Conservation (phyloP, 2,797 vertebrate species). For the Anguilla pacifica region DNA sequence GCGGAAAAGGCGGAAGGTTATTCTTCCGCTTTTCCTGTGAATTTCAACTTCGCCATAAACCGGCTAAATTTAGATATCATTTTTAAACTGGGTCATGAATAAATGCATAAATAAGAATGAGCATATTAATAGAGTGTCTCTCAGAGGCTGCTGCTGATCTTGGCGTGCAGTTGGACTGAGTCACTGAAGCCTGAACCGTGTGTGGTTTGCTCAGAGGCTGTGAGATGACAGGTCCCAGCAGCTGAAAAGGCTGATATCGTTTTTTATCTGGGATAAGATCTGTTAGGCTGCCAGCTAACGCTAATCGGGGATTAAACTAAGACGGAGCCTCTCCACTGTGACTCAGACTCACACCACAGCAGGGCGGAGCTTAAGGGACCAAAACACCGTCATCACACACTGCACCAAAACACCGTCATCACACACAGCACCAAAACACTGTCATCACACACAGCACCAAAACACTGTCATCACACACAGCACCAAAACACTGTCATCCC, state of each 20-base stretch:
- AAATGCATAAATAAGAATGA: constrained; percentile 6
- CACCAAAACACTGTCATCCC: too few species aligned
- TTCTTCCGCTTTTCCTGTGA: not conserved
- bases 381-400: not conserved
- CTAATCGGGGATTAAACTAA: not conserved
- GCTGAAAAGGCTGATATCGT: not conserved
- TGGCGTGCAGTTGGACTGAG: not conserved
- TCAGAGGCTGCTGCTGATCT: not conserved
- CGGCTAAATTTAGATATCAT: not conserved
- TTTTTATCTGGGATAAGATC: not conserved
- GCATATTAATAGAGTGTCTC: not conserved
- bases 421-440: not conserved
- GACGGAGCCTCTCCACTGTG: not conserved
- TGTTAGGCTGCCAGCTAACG: not conserved
- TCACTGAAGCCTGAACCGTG: not conserved
- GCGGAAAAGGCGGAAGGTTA: not conserved
- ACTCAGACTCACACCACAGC: not conserved
- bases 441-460: not conserved
- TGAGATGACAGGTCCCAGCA: not conserved
- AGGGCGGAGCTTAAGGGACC: not conserved
- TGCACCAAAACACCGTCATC: not conserved
- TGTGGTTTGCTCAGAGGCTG: not conserved
- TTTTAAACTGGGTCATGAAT: not conserved
- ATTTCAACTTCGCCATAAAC: not conserved
- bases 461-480: not conserved